Evolutionary conservation across 2,797 vertebrate genomes (phyloP).

Genomic region (Peromyscus aztecus): DNA sequence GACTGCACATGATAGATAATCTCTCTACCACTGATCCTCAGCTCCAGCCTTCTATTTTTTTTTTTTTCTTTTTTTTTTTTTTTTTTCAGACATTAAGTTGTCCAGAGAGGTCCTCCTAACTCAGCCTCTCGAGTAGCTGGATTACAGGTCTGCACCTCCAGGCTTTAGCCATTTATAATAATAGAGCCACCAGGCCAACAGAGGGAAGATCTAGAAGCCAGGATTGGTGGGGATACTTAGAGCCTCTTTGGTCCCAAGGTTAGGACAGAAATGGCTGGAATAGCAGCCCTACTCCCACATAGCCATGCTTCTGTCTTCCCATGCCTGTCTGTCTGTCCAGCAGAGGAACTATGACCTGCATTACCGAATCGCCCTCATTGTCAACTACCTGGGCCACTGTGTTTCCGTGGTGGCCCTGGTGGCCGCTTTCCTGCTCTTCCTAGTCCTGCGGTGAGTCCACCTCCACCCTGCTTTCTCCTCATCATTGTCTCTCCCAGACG

Average conservation of each 20-base stretch:
- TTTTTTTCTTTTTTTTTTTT: too few relatives aligned
- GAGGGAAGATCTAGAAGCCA: not conserved
- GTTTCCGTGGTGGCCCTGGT: conserved; percentile 96
- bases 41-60: not conserved
- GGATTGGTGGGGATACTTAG: accelerated
- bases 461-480: not conserved
- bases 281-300: not conserved
- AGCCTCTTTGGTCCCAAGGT: not conserved
- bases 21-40: not conserved
- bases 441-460: conserved; percentile 95
- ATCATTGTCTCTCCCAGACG: not conserved
- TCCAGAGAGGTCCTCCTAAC: not conserved
- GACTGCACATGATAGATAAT: not conserved
- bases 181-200: not conserved
- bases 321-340: conserved; percentile 83
- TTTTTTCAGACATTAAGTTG: not conserved
- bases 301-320: not conserved
- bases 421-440: conserved; percentile 97
- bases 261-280: not conserved
- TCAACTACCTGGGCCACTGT: conserved; percentile 99
- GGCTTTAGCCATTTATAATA: not conserved
- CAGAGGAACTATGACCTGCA: conserved; percentile 97
- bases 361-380: conserved; percentile 96
- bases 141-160: not conserved
- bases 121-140: not conserved